These are phyloP conservation scores for Macrobrachium nipponense DNA, from an alignment of 1,140 invertebrate genomes.

Conservation along the genomic window DNA sequence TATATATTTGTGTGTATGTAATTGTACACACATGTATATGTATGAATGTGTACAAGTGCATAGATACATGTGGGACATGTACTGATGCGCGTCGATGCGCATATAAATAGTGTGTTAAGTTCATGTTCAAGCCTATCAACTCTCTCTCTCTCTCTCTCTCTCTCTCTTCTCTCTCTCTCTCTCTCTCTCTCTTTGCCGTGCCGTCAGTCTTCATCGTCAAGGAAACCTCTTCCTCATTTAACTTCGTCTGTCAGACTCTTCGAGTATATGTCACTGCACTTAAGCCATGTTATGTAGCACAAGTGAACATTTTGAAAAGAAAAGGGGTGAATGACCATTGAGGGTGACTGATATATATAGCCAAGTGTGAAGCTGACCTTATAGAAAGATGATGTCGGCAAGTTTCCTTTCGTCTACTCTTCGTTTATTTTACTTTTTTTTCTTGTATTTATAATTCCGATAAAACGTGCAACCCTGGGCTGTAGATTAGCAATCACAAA, in stretches of 20 bases:
- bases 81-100: neutral
- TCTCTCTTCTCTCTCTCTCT: neutral
- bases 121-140: neutral
- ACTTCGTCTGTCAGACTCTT: neutral
- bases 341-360: neutral
- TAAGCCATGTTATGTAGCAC: neutral
- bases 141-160: slow-evolving; percentile 7
- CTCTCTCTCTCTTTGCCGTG: neutral
- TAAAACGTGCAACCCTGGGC: too few relatives aligned
- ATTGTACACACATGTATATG: too few relatives aligned
- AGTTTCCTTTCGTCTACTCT: too few relatives aligned
- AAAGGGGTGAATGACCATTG: neutral
- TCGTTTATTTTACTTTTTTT: too few relatives aligned
- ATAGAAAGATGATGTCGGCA: too few relatives aligned
- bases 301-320: neutral
- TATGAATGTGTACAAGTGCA: neutral
- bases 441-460: too few relatives aligned
- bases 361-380: too few relatives aligned
- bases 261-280: too few relatives aligned
- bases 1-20: neutral
- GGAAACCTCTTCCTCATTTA: neutral
- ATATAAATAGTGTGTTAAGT: neutral
- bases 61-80: neutral
- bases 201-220: neutral
- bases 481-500: too few relatives aligned